Evolutionary conservation across 2,113 vertebrate species (phyloP), one percentile per base, ranked within the genome.

Genomic region (Tenebrosternarchus preto): DNA sequence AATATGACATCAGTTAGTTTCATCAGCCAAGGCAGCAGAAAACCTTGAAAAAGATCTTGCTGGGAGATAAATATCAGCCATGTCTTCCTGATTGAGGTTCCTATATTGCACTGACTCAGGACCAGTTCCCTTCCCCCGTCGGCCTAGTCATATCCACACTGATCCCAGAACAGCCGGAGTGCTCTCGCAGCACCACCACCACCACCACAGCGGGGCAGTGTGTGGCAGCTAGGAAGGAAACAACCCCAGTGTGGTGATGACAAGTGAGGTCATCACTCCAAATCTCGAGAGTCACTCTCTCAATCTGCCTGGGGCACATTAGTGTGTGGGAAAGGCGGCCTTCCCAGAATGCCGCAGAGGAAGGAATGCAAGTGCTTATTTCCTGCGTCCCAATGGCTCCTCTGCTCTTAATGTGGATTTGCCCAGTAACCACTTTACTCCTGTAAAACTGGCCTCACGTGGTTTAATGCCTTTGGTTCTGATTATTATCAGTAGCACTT

Each of bases 191-290:
- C n/a, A 36, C 33, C 33, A 36, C 2, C 2, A 33, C 15, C 61
- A 66, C 31, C 33, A 20, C 33, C 31, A 22, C 31, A 39, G 27
- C 33, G n/a, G 64, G 5, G 64, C 36, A 68, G 33, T 68, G 31
- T 12, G 64, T 27, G 70, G 73, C 84, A 77, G 74, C 69, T 60
- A 19, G 43, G 11, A 50, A 25, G 20, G 63, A 85, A 78, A 81
- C 86, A 85, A 80, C 81, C 71, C 1, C 11, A 50, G 82, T 80
- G 73, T 83, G 4, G 83, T 55, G 88, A 88, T 83, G 89, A 92
- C 90, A 89, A 87, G 85, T 87, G 60, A 67, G 86, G 85, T 89
- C 89, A 86, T 83, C 53, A 82, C 69, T 83, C 69, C 59, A 77
- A 84, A 78, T 88, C 80, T 72, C 66, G 67, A 83, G 88, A 84